A percentile compares a stretch with the other conserved stretches of the same genome.
These are phyloP conservation scores for Condylura cristata DNA, from an alignment of 2,113 vertebrate genomes.

Conservation along the genomic window DNA sequence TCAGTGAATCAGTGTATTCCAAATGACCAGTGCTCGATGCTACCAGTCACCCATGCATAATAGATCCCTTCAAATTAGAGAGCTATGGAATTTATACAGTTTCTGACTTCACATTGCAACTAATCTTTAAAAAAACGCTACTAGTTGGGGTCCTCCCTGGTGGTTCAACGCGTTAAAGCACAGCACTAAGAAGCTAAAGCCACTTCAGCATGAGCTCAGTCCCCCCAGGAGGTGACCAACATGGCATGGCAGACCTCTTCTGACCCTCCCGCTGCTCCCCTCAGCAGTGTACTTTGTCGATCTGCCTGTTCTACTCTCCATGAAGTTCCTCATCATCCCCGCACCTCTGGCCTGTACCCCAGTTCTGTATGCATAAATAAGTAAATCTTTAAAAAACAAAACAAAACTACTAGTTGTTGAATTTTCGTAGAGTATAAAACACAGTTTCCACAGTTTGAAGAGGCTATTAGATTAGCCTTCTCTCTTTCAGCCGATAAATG, in stretches of 20 bases:
- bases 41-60: not conserved
- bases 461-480: not conserved
- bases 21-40: not conserved
- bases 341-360: no score
- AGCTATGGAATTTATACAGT: not conserved
- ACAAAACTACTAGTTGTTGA: not conserved
- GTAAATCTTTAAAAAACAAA: constrained; percentile 2
- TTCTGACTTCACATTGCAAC: not conserved
- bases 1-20: not conserved
- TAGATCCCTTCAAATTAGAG: not conserved
- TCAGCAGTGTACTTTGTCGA: no score
- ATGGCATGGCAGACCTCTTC: no score
- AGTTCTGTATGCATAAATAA: no score
- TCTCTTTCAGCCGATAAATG: not conserved
- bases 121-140: not conserved
- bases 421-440: not conserved
- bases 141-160: no score
- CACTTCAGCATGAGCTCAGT: no score
- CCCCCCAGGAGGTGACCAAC: no score
- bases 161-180: no score
- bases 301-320: no score
- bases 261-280: no score
- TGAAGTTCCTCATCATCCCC: no score
- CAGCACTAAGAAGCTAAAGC: no score
- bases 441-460: not conserved